Evolutionary conservation across 1,140 invertebrate species (phyloP), one percentile per base, ranked within the genome.

Genomic region (Sminthurinus signatus): DNA sequence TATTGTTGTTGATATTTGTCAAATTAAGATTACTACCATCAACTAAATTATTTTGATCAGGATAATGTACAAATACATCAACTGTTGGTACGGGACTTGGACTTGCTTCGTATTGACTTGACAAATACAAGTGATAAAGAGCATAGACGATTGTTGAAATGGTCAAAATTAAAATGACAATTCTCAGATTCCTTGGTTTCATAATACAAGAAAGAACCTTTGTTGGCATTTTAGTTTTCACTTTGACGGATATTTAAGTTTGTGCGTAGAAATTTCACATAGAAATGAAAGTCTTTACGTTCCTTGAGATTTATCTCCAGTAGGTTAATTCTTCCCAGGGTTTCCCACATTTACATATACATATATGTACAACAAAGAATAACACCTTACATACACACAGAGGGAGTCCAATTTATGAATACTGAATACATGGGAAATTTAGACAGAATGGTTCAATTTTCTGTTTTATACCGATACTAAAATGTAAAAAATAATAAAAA

Each of bases 181-280:
- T n/a, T 8, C 68, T 60, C 1, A 69, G 58, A 60, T 65, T 63
- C 2, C 64, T 44, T 0, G 64, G 63, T 48, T 69, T 69, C 21
- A 69, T 19, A 19, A 65, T 2, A 4, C 42, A n/a, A 8, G 67
- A 52, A 3, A 56, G 10, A 12, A 43, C 15, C 46, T 57, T 64
- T 15, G 28, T 23, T 54, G 66, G 61, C 66, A 68, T 67, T 43
- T 12, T 54, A 15, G 21, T 5, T 8, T 8, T 50, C 21, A 12
- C 19, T 19, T 51, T 51, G 23, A 56, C 31, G 21, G 31, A 8
- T 10, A 19, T 25, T 12, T 51, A 10, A 15, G n/a, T 19, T 15
- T 23, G 19, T 19, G 25, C 8, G 48, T 8, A n/a, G 48, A 10
- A 23, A 12, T 51, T 51, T n/a, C n/a, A n/a, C n/a, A n/a, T n/a